Evolutionary conservation across 2,888 invertebrate genomes (phyloP), one percentile per base, ranked within the genome.

Genomic region (Punctoribates punctum): DNA sequence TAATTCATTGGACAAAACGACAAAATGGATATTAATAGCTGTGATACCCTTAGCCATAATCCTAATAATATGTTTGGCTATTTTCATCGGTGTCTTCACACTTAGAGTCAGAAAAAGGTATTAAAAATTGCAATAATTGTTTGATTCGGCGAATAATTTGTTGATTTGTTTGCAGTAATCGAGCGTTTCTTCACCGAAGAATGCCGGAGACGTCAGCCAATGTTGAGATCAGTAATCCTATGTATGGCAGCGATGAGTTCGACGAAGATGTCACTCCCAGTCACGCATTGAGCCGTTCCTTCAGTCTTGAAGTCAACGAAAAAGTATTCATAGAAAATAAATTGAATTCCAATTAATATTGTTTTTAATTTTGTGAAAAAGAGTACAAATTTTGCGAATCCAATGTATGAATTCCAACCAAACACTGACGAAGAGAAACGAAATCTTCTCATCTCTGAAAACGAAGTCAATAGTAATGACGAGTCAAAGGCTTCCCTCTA

Each of bases 221-320:
- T 73, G 91, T 93, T 82, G 93, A 92, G 86, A 91, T 91, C 82
- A 89, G 86, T 82, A 93, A 93, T 87, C 93, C 93, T 38, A 92
- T 93, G 89, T 93, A 92, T 85, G 88, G 91, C 81, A 91, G 91
- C 81, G 91, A 91, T 79, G 88, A 89, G 80, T 88, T 88, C 78
- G 80, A 83, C 73, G 88, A 88, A 27, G 83, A 83, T 72, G 82
- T 42, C n/a, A 60, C 46, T 46, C 42, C 57, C 17, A 38, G 60
- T 27, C 27, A 70, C 51, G 38, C 48, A 8, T 70, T 67, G 13
- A 51, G 54, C 48, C 48, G 62, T 48, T 46, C 27, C 20, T 34
- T 60, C 60, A 65, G 17, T 42, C 29, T 42, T 48, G 48, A 65
- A 38, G 70, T 70, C 13, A 70, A 70, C 46, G 60, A 70, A 3